Base-by-base conservation (phyloP, 2,797 vertebrate genomes). In the Smutsia gigantea region DNA sequence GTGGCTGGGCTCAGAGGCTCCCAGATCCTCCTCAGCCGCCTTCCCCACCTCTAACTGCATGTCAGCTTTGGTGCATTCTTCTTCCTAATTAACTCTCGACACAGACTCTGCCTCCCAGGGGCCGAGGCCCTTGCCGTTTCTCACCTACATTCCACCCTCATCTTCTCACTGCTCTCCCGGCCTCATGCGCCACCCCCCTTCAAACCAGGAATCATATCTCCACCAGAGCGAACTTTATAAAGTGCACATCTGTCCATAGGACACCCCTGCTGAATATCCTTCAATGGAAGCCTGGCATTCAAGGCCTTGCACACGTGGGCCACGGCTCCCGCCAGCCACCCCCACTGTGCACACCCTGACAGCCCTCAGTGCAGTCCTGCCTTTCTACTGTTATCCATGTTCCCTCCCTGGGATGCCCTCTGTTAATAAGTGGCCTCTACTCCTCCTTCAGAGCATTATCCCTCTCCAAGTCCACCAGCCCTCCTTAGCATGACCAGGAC, bases 121-220 rank as follows among this genome's bases (percentile, higher is more conserved):
- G 96, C 12, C 86, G 68, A 51, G 90, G 63, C 82, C 90, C 18
- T 74, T 69, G 39, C 59, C 88, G 6, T 49, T 53, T 53, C 90
- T 84, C 95, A 94, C 95, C 96, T 63, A 95, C 88, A 96, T 97
- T 96, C 93, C 78, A 81, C 66, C 87, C 69, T 77, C 74, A 81
- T 31, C 90, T 94, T 42, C 72, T 46, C 17, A 34, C 79, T 4
- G 9, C 25, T 59, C 57, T 39, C 89, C 39, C 39, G 29, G 13
- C 18, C 17, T 25, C 79, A 71, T 51, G n/a, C 1, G 0, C 21
- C 0, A 0, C 27, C 42, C 14, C 72, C 57, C 25, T 25, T 55
- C 71, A n/a, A 31, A 19, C 25, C 61, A 49, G 63, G 72, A 86
- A 21, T 18, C 71, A 10, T 42, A n/a, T 39, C 29, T 37, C 93